Evolutionary conservation across 2,113 vertebrate species (phyloP).

Genomic region (Carassius gibelio): DNA sequence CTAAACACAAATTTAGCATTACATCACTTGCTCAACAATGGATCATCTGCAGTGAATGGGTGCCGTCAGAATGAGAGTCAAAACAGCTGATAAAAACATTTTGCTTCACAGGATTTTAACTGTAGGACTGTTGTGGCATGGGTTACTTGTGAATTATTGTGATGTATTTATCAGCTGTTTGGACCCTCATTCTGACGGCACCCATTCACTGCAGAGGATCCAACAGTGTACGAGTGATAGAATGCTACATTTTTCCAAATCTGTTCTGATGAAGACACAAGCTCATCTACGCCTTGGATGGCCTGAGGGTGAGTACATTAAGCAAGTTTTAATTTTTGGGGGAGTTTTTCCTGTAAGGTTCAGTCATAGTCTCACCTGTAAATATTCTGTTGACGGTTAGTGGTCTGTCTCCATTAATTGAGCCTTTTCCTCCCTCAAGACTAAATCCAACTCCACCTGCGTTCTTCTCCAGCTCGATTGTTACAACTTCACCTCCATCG

Average conservation of each 20-base stretch:
- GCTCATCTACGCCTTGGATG: not conserved
- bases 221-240: not conserved
- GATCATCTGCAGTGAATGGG: too few relatives aligned
- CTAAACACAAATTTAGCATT: too few relatives aligned
- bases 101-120: too few relatives aligned
- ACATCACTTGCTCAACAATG: too few relatives aligned
- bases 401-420: constrained; percentile 88
- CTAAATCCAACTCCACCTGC: constrained; percentile 89
- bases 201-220: too few relatives aligned
- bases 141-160: too few relatives aligned
- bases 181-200: too few relatives aligned
- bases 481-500: constrained; percentile 58
- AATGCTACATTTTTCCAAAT: not conserved
- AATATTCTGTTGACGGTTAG: constrained; percentile 87
- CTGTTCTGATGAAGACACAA: not conserved
- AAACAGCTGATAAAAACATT: too few relatives aligned
- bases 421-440: constrained; percentile 91
- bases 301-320: not conserved
- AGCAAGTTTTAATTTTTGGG: not conserved
- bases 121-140: too few relatives aligned
- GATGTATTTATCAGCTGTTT: too few relatives aligned
- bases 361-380: constrained; percentile 74
- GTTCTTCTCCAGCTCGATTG: constrained; percentile 83
- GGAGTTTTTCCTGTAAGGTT: not conserved
- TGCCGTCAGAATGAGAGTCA: too few relatives aligned